A percentile compares a stretch with the other conserved stretches of the same genome.
Conservation (phyloP, 2,797 vertebrate species). For the Austrolebias charrua region DNA sequence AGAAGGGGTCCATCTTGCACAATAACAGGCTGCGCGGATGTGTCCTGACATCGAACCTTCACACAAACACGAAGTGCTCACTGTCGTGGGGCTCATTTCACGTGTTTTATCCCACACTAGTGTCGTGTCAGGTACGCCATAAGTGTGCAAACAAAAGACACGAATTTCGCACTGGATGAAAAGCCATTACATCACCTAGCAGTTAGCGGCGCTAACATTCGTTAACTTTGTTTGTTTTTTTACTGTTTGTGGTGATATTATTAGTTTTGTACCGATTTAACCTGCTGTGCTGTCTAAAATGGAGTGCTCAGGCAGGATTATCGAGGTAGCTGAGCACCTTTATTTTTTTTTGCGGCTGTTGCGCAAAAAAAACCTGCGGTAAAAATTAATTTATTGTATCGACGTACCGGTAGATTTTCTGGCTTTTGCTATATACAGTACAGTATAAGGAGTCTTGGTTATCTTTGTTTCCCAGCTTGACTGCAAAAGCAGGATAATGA, state of each 20-base stretch:
- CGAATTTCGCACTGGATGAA: slow-evolving; percentile 44
- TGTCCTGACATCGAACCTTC: slow-evolving; percentile 33
- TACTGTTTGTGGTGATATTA: slow-evolving; percentile 6
- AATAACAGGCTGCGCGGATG: slow-evolving; percentile 74
- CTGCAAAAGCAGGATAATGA: slow-evolving; percentile 10
- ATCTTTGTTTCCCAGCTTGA: slow-evolving; percentile 28
- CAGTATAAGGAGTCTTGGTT: slow-evolving; percentile 11
- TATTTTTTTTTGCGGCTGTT: slow-evolving; percentile 4
- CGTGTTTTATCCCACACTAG: neutral
- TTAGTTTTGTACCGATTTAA: neutral
- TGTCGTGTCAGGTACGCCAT: neutral
- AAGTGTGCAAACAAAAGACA: slow-evolving; percentile 14
- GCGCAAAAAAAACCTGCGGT: slow-evolving; percentile 46
- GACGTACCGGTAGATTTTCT: slow-evolving; percentile 29
- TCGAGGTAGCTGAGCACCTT: slow-evolving; percentile 16
- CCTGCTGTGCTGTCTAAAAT: slow-evolving; percentile 2
- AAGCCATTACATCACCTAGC: slow-evolving; percentile 69
- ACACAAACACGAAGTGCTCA: slow-evolving; percentile 11
- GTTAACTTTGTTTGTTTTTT: slow-evolving; percentile 28
- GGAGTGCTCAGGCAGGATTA: slow-evolving; percentile 10
- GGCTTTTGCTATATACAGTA: slow-evolving; percentile 1
- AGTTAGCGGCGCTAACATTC: slow-evolving; percentile 22
- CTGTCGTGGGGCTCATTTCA: neutral
- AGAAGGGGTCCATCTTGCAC: slow-evolving; percentile 84
- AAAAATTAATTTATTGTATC: slow-evolving; percentile 41